Evolutionary conservation across 2,113 vertebrate genomes (phyloP).

Genomic region (Miniopterus natalensis): DNA sequence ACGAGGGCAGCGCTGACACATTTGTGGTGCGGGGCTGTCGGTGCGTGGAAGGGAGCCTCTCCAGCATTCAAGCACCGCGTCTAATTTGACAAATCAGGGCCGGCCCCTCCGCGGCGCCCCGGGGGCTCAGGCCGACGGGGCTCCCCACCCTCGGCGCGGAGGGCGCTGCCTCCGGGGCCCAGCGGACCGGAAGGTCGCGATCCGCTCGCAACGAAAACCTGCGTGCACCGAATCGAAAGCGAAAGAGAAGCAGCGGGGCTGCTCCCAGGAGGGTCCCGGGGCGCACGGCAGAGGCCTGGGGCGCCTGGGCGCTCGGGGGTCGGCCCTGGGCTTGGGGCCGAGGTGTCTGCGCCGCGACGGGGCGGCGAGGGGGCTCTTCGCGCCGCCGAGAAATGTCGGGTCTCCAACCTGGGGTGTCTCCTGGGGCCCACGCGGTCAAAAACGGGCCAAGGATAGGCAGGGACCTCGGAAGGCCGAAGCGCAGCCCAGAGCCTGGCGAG

Average conservation of each 20-base stretch:
- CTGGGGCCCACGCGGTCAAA: not conserved
- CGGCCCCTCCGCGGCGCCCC: not conserved
- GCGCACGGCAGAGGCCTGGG: accelerated
- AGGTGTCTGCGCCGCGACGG: accelerated
- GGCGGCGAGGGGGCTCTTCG: not conserved
- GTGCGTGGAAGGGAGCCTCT: not conserved
- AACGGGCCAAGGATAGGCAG: not conserved
- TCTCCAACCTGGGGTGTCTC: not conserved
- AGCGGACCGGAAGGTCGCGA: not conserved
- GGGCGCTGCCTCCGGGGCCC: not conserved
- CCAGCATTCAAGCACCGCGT: not conserved
- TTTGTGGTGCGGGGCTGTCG: not conserved
- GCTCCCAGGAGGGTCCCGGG: not conserved
- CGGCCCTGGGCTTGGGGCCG: accelerated
- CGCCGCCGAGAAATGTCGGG: not conserved
- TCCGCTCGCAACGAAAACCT: slow-evolving; percentile 61
- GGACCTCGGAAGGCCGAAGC: accelerated
- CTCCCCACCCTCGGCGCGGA: not conserved
- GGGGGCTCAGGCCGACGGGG: not conserved
- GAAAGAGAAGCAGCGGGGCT: slow-evolving; percentile 60
- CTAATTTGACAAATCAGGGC: slow-evolving; percentile 22
- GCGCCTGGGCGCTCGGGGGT: accelerated
- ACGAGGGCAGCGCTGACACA: not conserved
- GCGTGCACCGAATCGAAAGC: slow-evolving; percentile 77
- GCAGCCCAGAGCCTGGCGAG: no score